Base-by-base conservation (phyloP, 2,113 vertebrate genomes). In the Notothenia rossii region DNA sequence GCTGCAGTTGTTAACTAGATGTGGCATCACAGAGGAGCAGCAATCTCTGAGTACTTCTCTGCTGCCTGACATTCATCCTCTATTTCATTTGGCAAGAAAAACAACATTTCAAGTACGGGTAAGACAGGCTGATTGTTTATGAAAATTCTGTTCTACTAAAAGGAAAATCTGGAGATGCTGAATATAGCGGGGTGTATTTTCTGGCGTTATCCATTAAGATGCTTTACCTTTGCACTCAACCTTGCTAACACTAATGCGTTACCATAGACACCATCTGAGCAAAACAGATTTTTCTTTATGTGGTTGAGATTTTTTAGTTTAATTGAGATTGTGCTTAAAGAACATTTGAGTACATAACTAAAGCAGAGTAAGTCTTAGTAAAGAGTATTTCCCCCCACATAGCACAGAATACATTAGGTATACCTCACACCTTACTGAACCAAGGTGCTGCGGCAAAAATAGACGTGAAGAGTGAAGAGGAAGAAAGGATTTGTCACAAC, bases 31-130 rank as follows among this genome's bases (percentile, higher is more conserved):
- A 68, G 75, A 12, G 2, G 1, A 78, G 67, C 74, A 68, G 55
- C 45, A 36, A 61, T 82, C 63, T 81, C 55, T 3, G 3, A 77
- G 48, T 43, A 71, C 36, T 60, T 59, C 43, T 74, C 54, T 17
- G 68, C 48, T 75, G 49, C 49, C 60, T 71, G 48, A 77, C 55
- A 53, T 78, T 48, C 45, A 49, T 66, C 46, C 40, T 69, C 29
- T 53, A 61, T 81, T 72, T 72, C 60, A 86, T 82, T 85, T 81
- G 22, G 54, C 36, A 65, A 43, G 45, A 18, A 72, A 70, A 69
- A 53, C 4, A 75, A 36, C 40, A 74, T 56, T 49, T 58, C 3
- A 56, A n/a, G 45, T 62, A 58, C 3, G 14, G 18, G 18, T 22
- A 67, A 48, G 15, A 33, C 29, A 22, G 56, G 60, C 22, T 58